Evolutionary conservation across 2,888 invertebrate species (phyloP).

Genomic region (Agonopterix arenella): DNA sequence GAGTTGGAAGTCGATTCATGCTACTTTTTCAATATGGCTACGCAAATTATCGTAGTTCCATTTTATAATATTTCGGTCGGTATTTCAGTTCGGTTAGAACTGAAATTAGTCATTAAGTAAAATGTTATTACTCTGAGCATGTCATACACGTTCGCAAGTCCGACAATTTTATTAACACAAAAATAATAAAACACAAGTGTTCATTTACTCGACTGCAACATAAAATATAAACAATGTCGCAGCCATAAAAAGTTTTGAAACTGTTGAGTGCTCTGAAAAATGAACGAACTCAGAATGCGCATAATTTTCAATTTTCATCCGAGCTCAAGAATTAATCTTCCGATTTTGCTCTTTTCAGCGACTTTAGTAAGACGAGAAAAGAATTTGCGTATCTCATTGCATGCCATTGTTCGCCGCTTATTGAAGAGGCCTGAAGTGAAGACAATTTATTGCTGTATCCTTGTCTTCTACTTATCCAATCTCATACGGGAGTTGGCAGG

Average conservation of each 20-base stretch:
- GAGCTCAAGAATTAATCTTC: constrained; percentile 12
- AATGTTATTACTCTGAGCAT: no score
- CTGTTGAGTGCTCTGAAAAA: neutral
- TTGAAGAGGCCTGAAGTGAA: constrained; percentile 21
- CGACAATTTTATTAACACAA: no score
- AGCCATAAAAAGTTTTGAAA: neutral
- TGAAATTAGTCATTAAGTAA: no score
- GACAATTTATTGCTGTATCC: constrained; percentile 32
- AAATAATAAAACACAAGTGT: no score
- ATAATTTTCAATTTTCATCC: constrained; percentile 10
- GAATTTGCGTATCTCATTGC: constrained; percentile 20
- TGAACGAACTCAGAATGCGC: constrained; percentile 2
- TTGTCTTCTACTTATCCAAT: constrained; percentile 22
- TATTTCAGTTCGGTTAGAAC: no score
- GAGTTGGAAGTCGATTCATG: no score
- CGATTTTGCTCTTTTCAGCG: constrained; percentile 11
- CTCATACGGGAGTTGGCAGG: neutral
- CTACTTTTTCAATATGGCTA: no score
- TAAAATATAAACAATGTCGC: no score
- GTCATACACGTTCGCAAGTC: no score
- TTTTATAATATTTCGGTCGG: no score
- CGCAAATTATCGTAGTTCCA: no score
- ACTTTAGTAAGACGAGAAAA: constrained; percentile 13
- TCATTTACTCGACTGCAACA: no score
- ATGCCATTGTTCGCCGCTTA: constrained; percentile 19